Evolutionary conservation across 2,113 vertebrate species (phyloP).

Genomic region (Epinephelus lanceolatus): DNA sequence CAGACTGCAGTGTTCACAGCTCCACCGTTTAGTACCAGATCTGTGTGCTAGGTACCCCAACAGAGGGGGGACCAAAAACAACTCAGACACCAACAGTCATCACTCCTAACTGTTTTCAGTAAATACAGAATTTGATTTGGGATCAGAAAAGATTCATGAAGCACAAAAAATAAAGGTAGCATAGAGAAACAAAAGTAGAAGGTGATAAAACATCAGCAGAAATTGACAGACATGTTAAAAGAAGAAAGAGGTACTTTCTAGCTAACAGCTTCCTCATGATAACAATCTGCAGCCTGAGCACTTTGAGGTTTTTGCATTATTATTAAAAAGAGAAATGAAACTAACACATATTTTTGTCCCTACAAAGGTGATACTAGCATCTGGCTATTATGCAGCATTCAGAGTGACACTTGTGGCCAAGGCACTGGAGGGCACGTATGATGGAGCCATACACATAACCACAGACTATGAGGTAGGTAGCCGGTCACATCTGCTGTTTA

Average conservation of each 20-base stretch:
- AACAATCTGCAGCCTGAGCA: not conserved
- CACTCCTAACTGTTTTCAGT: too few relatives aligned
- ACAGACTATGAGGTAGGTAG: conserved; percentile 95
- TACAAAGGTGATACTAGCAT: conserved; percentile 91
- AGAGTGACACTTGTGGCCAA: conserved; percentile 93
- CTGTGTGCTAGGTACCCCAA: too few relatives aligned
- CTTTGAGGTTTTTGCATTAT: too few relatives aligned
- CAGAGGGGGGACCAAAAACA: too few relatives aligned
- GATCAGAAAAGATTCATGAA: too few relatives aligned
- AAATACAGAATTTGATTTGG: too few relatives aligned
- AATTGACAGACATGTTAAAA: not conserved
- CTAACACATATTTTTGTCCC: conserved; percentile 10
- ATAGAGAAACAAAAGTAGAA: not conserved
- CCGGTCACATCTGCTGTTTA: not conserved
- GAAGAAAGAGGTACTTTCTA: not conserved
- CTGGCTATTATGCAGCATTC: conserved; percentile 95
- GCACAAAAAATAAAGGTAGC: not conserved
- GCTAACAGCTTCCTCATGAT: not conserved
- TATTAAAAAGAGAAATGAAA: too few relatives aligned
- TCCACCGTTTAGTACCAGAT: too few relatives aligned
- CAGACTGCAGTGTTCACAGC: too few relatives aligned
- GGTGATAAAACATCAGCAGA: not conserved
- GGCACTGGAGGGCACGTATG: conserved; percentile 93
- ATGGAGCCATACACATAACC: conserved; percentile 95
- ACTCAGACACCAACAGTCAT: too few relatives aligned